A percentile compares a stretch with the other conserved stretches of the same genome.
Evolutionary conservation across 2,888 invertebrate genomes (phyloP).

Genomic region (Phania funesta): DNA sequence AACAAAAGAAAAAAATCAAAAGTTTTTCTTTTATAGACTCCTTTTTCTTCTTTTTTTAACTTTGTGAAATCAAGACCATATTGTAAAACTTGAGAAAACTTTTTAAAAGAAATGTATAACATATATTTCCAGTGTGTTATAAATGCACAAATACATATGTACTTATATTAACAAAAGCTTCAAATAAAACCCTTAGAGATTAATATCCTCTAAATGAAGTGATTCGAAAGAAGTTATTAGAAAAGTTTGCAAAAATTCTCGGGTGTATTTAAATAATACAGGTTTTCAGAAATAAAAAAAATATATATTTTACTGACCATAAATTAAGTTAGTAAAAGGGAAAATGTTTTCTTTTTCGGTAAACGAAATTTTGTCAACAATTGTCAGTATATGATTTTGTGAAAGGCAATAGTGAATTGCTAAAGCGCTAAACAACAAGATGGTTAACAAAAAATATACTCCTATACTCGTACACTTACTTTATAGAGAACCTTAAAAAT

Average conservation of each 20-base stretch:
- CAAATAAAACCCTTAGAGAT: slow-evolving; percentile 42
- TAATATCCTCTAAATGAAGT: slow-evolving; percentile 62
- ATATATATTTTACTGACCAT: slow-evolving; percentile 14
- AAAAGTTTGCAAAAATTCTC: slow-evolving; percentile 61
- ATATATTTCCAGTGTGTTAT: slow-evolving; percentile 9
- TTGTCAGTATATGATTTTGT: slow-evolving; percentile 47
- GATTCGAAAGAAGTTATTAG: slow-evolving; percentile 62
- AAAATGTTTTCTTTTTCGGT: background rate
- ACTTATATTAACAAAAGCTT: slow-evolving; percentile 6
- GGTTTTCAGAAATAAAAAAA: slow-evolving; percentile 25
- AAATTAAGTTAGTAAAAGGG: slow-evolving; percentile 58
- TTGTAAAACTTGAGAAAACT: slow-evolving; percentile 19
- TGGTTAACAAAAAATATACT: too few species aligned
- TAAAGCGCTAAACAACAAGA: too few species aligned
- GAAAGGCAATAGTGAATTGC: background rate
- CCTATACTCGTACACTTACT: too few species aligned
- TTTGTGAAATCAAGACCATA: slow-evolving; percentile 39
- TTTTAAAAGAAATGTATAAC: background rate
- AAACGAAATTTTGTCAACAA: slow-evolving; percentile 50
- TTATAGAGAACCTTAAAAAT: too few species aligned
- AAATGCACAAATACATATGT: background rate
- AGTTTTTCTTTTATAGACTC: too few species aligned
- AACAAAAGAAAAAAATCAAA: too few species aligned
- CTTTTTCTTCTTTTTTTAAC: too few species aligned
- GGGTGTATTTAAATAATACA: slow-evolving; percentile 66